Conservation (phyloP, 2,113 vertebrate species). For the Ia io region DNA sequence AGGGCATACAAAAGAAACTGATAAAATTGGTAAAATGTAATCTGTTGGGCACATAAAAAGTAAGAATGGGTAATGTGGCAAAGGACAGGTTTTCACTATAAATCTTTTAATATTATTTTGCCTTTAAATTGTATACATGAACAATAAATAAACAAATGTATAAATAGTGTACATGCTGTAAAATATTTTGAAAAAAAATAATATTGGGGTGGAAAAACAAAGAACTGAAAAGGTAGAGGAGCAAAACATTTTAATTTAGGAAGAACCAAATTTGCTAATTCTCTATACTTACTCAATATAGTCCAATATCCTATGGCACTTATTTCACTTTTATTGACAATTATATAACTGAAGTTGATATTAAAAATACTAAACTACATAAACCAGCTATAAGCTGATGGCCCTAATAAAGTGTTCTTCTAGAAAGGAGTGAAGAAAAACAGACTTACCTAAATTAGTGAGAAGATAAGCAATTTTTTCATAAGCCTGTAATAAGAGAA, state of each 20-base stretch:
- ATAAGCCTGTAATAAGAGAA: conserved; percentile 88
- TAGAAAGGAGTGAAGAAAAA: background rate
- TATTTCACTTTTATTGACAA: background rate
- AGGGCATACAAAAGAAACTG: background rate
- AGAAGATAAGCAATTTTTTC: conserved; percentile 97
- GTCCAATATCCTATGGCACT: background rate
- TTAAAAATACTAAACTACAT: background rate
- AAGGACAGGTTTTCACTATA: background rate
- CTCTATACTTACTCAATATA: background rate
- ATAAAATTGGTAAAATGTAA: background rate
- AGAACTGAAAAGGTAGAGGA: background rate
- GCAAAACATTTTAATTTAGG: background rate
- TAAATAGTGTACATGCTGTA: background rate
- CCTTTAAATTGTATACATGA: background rate
- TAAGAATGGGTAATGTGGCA: background rate
- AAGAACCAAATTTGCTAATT: background rate
- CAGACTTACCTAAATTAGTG: conserved; percentile 93
- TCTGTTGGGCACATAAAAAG: background rate
- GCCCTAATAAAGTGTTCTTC: background rate
- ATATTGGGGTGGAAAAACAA: background rate
- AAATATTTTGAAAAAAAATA: background rate
- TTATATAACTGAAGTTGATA: background rate
- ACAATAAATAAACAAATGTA: too few relatives aligned
- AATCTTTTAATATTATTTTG: background rate
- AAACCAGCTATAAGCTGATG: background rate